phyloP scores from a whole-genome alignment of 1,140 invertebrate genomes.

The Drosophila erecta region DNA sequence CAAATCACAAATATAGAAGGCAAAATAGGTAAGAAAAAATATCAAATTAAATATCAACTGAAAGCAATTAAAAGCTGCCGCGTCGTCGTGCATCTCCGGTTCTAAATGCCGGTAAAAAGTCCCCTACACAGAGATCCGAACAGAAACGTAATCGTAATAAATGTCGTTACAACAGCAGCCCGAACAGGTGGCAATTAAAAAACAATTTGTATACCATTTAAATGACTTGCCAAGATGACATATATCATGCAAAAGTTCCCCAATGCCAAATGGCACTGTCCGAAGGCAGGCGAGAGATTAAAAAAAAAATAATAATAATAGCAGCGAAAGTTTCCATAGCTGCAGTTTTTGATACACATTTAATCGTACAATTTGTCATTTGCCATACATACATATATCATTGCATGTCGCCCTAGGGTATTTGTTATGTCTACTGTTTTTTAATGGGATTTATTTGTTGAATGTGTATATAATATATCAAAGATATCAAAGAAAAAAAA shows the following conservation, averaged over 20 bases:
- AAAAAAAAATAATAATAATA: conserved; percentile 19
- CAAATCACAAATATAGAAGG: conserved; percentile 12
- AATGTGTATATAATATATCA: no score
- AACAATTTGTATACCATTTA: conserved; percentile 77
- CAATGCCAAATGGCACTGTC: conserved; percentile 44
- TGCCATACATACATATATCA: background rate
- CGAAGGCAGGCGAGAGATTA: conserved; percentile 13
- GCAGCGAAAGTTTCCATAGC: conserved; percentile 16
- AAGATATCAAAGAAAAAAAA: no score
- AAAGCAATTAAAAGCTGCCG: conserved; percentile 69
- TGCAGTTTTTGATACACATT: conserved; percentile 5
- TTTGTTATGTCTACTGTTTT: no score
- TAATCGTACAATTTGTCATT: background rate
- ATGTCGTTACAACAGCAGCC: conserved; percentile 63
- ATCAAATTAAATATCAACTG: conserved; percentile 30
- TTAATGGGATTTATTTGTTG: no score
- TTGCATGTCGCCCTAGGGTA: background rate
- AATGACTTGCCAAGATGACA: conserved; percentile 73
- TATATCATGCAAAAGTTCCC: conserved; percentile 66
- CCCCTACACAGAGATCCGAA: conserved; percentile 10
- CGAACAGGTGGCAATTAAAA: conserved; percentile 77
- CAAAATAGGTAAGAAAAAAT: conserved; percentile 3
- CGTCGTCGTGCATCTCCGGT: conserved; percentile 49
- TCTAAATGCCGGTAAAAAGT: conserved; percentile 24
- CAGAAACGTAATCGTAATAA: conserved; percentile 67